Percentiles rank a stretch among this genome's conserved stretches.
Conservation (phyloP, 2,113 vertebrate species). For the Parus major region DNA sequence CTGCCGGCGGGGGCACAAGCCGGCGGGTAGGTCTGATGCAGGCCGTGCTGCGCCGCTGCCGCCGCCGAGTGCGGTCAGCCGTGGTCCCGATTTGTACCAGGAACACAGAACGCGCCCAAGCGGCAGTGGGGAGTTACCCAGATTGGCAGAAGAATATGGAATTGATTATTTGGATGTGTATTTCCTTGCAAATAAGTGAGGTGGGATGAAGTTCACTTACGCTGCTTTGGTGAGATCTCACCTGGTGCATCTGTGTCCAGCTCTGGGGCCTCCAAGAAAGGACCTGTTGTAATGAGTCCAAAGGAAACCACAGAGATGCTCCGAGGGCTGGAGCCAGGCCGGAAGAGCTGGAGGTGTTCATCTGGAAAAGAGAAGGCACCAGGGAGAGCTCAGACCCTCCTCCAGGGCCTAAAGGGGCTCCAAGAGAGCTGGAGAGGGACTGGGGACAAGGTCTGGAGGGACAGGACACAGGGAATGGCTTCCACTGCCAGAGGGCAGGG, state of each 20-base stretch:
- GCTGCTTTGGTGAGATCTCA: not conserved
- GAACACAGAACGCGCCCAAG: fast-evolving
- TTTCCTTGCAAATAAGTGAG: not conserved
- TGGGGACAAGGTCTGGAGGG: fast-evolving
- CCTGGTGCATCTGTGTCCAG: not conserved
- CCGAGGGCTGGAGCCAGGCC: fast-evolving
- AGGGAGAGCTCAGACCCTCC: not conserved
- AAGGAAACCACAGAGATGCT: not conserved
- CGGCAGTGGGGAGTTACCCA: too few species aligned
- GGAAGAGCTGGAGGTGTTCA: not conserved
- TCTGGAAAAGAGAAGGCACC: not conserved
- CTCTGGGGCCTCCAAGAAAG: not conserved
- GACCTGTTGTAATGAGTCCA: not conserved
- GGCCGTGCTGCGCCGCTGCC: too few species aligned
- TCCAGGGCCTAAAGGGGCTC: not conserved
- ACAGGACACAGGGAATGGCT: not conserved
- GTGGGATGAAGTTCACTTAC: not conserved
- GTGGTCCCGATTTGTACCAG: not conserved
- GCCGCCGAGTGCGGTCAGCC: fast-evolving
- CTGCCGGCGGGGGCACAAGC: conserved; percentile 65
- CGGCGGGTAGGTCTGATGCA: conserved; percentile 74
- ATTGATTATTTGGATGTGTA: fast-evolving
- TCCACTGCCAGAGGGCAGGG: not conserved
- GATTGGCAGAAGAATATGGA: too few species aligned
- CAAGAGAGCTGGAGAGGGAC: not conserved